Percentiles rank a stretch among this genome's conserved stretches.
Evolutionary conservation across 2,113 vertebrate genomes (phyloP).

Genomic region (Zingel zingel): DNA sequence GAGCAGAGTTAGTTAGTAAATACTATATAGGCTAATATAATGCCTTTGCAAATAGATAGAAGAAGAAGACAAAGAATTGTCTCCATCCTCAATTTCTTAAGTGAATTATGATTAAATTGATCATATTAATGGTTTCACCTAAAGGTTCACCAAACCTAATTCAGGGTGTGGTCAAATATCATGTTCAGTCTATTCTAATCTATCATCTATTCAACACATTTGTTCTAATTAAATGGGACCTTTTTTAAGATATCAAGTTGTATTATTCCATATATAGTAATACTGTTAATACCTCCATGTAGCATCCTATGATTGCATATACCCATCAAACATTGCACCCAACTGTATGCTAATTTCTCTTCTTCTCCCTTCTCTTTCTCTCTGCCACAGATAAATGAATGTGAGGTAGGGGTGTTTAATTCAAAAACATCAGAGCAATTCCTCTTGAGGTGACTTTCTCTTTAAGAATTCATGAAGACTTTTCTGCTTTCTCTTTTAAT

Average conservation of each 20-base stretch:
- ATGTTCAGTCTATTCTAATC: neutral
- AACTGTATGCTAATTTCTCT: neutral
- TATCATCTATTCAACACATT: neutral
- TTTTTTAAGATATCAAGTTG: neutral
- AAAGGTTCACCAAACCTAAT: neutral
- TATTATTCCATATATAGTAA: neutral
- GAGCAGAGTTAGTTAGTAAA: conserved; percentile 28
- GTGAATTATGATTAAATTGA: neutral
- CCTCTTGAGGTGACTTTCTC: conserved; percentile 1
- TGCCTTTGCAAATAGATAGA: neutral
- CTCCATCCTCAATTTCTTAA: neutral
- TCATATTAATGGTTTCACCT: neutral
- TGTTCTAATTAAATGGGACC: neutral
- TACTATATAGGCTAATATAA: neutral
- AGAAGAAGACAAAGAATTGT: neutral
- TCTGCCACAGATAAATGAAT: neutral
- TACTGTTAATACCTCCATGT: neutral
- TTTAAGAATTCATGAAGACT: conserved; percentile 29
- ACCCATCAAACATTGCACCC: neutral
- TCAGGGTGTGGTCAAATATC: neutral
- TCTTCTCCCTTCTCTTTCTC: neutral
- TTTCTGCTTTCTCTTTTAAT: neutral
- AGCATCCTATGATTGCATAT: neutral
- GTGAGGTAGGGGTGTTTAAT: neutral
- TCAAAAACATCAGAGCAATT: conserved; percentile 14